Conservation (phyloP, 2,113 vertebrate genomes). For the Rhabdornis inornatus region DNA sequence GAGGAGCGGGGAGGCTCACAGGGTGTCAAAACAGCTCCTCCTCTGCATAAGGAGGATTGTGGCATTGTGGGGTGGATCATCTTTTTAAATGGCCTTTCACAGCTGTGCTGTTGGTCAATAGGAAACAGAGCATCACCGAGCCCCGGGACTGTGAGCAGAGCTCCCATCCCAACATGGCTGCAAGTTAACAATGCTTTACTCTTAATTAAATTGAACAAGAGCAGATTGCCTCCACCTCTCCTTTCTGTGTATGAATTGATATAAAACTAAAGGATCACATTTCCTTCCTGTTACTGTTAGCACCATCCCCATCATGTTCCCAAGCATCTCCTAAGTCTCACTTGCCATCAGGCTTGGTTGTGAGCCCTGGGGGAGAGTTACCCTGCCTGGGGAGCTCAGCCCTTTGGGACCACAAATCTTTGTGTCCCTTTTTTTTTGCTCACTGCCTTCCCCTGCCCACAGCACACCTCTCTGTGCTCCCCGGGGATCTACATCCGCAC, state of each 20-base stretch:
- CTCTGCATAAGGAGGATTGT: neutral
- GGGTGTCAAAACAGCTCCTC: neutral
- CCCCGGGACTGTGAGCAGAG: neutral
- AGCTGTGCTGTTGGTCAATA: neutral
- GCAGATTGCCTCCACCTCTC: neutral
- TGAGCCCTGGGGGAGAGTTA: neutral
- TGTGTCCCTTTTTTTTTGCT: fast-evolving
- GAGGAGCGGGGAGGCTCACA: neutral
- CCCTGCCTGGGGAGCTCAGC: neutral
- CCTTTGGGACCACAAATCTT: neutral
- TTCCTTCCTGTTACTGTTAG: neutral
- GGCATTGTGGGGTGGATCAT: neutral
- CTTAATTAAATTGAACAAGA: neutral
- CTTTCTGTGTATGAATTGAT: neutral
- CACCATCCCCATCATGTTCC: fast-evolving
- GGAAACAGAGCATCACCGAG: neutral
- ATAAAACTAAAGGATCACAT: fast-evolving
- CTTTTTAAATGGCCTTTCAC: neutral
- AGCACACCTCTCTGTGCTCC: conserved; percentile 90
- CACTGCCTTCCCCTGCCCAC: neutral
- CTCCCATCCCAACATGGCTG: neutral
- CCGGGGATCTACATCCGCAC: conserved; percentile 96
- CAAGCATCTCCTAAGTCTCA: neutral
- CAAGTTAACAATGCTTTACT: neutral
- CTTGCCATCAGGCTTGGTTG: neutral